A percentile compares a stretch with the other conserved stretches of the same genome.
Conservation (phyloP, 37 sponge, comb jelly and placozoan species). For the Cliona cf. orientalis region DNA sequence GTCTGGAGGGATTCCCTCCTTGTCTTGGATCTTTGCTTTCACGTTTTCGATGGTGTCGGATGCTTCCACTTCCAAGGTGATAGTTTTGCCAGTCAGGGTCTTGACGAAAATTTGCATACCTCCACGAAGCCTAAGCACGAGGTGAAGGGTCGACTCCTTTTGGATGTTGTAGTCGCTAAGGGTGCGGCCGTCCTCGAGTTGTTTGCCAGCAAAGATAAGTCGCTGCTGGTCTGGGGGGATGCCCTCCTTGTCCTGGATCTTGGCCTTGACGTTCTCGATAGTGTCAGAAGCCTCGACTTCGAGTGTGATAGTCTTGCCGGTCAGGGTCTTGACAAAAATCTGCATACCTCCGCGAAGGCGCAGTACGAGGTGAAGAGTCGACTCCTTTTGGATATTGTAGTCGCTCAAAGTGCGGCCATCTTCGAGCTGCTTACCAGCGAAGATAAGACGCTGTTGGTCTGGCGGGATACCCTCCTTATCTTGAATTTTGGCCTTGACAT, state of each 20-base stretch:
- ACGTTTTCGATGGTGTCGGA: conserved; percentile 93
- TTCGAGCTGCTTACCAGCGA: conserved; percentile 85
- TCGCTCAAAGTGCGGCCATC: conserved; percentile 91
- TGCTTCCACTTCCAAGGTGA: conserved; percentile 92
- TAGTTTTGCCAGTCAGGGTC: conserved; percentile 93
- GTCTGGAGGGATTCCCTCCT: conserved; percentile 91
- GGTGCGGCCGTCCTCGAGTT: conserved; percentile 81
- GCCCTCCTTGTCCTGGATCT: conserved; percentile 89
- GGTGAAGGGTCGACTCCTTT: conserved; percentile 86
- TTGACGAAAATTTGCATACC: conserved; percentile 97
- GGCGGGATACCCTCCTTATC: conserved; percentile 99
- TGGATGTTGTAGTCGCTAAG: conserved; percentile 90
- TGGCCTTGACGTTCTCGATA: conserved; percentile 84
- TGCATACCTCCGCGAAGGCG: conserved; percentile 76
- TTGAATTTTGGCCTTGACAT: conserved; percentile 93
- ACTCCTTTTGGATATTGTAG: conserved; percentile 96
- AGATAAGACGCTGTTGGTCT: conserved; percentile 95
- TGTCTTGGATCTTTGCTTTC: conserved; percentile 93
- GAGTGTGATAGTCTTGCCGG: conserved; percentile 57
- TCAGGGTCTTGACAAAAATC: neutral
- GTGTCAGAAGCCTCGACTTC: conserved; percentile 80
- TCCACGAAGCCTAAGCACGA: conserved; percentile 78
- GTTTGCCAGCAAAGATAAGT: conserved; percentile 61
- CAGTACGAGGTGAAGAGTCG: conserved; percentile 94
- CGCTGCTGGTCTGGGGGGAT: conserved; percentile 89